These are phyloP conservation scores for Regulus satrapa DNA, from an alignment of 2,113 vertebrate species.

Conservation along the genomic window DNA sequence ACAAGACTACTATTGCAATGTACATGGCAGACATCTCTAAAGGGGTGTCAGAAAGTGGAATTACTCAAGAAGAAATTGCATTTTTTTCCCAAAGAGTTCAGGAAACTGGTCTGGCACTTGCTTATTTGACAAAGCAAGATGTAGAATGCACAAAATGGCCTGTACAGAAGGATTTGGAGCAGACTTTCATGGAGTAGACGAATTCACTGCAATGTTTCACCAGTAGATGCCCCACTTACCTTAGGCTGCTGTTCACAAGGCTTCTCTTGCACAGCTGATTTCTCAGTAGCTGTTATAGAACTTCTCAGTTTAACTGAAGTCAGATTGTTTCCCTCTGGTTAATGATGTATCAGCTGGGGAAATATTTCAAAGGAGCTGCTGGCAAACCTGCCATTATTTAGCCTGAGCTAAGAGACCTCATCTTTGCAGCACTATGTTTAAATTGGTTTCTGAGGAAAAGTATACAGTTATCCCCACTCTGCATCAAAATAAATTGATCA, in stretches of 20 bases:
- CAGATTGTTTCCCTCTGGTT: neutral
- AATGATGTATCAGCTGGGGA: neutral
- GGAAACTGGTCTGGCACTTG: neutral
- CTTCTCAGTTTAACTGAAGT: neutral
- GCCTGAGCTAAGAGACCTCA: neutral
- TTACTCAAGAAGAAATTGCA: neutral
- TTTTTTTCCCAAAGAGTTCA: neutral
- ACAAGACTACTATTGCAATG: neutral
- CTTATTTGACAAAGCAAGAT: neutral
- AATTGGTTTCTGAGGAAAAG: neutral
- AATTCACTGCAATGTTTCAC: neutral
- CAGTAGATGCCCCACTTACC: slow-evolving; percentile 47
- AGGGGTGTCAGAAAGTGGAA: neutral
- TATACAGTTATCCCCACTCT: neutral
- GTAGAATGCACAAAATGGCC: neutral
- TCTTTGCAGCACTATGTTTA: neutral
- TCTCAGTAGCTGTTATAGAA: neutral
- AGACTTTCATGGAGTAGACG: neutral
- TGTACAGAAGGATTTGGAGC: neutral
- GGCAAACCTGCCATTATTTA: neutral
- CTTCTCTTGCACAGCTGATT: neutral
- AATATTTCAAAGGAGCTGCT: neutral
- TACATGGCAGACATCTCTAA: neutral
- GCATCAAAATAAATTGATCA: neutral
- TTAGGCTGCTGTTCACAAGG: neutral